Conservation (phyloP, 2,113 vertebrate species). For the Crotalus tigris region DNA sequence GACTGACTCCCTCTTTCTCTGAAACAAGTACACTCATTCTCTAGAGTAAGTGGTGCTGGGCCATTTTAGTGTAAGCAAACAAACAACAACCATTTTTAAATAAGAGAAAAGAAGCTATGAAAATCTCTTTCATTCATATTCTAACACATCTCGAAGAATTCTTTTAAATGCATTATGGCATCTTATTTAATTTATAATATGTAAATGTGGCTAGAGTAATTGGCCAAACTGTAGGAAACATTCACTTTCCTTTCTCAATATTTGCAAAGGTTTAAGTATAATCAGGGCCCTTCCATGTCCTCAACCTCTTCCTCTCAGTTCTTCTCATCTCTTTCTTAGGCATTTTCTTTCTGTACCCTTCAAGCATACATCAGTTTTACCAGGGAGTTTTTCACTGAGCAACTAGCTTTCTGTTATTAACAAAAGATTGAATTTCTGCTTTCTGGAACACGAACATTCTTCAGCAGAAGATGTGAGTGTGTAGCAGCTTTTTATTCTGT, state of each 20-base stretch:
- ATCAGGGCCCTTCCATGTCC: neutral
- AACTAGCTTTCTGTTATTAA: conserved; percentile 2
- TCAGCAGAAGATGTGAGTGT: neutral
- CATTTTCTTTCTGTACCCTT: neutral
- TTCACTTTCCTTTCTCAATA: neutral
- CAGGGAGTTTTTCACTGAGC: neutral
- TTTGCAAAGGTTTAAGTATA: neutral
- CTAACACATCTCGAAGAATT: neutral
- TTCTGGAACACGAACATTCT: neutral
- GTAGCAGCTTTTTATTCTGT: neutral
- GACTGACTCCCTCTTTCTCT: neutral
- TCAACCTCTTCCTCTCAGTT: neutral
- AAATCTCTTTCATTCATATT: neutral
- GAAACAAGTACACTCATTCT: neutral
- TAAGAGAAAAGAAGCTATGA: neutral
- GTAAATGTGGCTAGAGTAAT: neutral
- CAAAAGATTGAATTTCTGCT: neutral
- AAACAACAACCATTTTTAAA: neutral
- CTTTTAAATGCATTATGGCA: neutral
- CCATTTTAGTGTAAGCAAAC: neutral
- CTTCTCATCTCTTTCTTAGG: neutral
- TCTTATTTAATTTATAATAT: neutral
- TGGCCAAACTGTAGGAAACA: neutral
- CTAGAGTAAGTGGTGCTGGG: neutral
- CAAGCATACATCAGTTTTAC: neutral